These are phyloP conservation scores for Sinohyriopsis cumingii DNA, from an alignment of 2,888 invertebrate genomes.

Conservation along the genomic window DNA sequence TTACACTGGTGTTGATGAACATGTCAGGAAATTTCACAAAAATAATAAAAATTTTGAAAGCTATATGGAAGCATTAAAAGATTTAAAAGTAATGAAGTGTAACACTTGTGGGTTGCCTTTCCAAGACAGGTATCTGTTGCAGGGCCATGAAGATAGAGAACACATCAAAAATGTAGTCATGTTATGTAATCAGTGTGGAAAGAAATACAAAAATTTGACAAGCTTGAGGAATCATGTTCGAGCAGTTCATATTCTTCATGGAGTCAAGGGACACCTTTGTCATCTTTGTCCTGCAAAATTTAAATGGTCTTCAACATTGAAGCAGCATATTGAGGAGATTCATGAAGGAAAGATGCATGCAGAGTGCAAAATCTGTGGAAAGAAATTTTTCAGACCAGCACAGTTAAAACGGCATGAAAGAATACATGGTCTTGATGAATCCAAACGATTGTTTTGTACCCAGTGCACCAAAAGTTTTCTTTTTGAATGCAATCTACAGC, in stretches of 20 bases:
- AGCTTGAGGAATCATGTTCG: constrained; percentile 46
- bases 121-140: constrained; percentile 29
- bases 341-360: constrained; percentile 45
- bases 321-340: constrained; percentile 52
- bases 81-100: constrained; percentile 36
- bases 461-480: constrained; percentile 53
- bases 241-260: constrained; percentile 35
- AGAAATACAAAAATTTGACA: constrained; percentile 37
- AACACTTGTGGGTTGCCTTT: constrained; percentile 33
- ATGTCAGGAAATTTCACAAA: constrained; percentile 44
- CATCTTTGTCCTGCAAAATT: constrained; percentile 51
- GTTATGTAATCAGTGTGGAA: constrained; percentile 42
- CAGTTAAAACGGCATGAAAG: constrained; percentile 48
- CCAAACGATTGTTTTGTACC: constrained; percentile 41
- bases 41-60: constrained; percentile 24
- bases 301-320: constrained; percentile 44
- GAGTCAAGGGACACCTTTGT: constrained; percentile 30
- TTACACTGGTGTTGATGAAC: constrained; percentile 42
- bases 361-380: constrained; percentile 44
- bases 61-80: constrained; percentile 43
- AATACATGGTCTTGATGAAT: constrained; percentile 43
- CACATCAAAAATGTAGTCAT: constrained; percentile 24
- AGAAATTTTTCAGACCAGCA: constrained; percentile 45
- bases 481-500: constrained; percentile 48
- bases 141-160: constrained; percentile 37